Evolutionary conservation across 2,888 invertebrate genomes (phyloP), one percentile per base, ranked within the genome.

Genomic region (Drosophila nigritarsus): DNA sequence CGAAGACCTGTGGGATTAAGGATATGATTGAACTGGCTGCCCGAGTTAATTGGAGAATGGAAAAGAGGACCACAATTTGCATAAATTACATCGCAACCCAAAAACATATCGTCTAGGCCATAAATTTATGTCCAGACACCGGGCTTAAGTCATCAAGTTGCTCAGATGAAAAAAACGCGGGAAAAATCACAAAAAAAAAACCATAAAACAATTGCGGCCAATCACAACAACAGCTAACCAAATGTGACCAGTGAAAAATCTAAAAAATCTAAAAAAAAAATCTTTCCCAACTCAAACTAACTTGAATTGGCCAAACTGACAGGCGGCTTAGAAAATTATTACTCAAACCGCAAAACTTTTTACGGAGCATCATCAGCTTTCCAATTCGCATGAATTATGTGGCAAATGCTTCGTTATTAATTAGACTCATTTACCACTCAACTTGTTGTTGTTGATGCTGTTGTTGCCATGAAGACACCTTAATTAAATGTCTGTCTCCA

Each of bases 401-500:
- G 88, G 91, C 89, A 91, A 92, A 92, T 92, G 90, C 91, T 89
- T 91, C 92, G 91, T 92, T 92, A 92, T 92, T 92, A 92, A 92
- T 92, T 92, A 92, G 90, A 89, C 92, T 92, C 91, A 92, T 92
- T 91, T 91, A 87, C 83, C 89, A 85, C 76, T 82, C 69, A 68
- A 63, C 15, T 54, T 58, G 61, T 55, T 69, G 29, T 60, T 40
- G 49, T 60, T 45, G 51, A 38, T 53, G 61, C 60, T 76, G 72
- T 86, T 87, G 85, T 91, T 83, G 68, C 88, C 90, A 89, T 89
- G 88, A 87, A 90, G 91, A 90, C 90, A 92, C 91, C 91, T 91
- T 91, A 91, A 91, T 91, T 91, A 92, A 91, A 92, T 90, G 91
- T 89, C 91, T 90, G 91, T 80, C 79, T 80, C 73, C 71, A 65